These are phyloP conservation scores for Drosophila virilis DNA, from an alignment of 1,140 invertebrate genomes.

Conservation along the genomic window DNA sequence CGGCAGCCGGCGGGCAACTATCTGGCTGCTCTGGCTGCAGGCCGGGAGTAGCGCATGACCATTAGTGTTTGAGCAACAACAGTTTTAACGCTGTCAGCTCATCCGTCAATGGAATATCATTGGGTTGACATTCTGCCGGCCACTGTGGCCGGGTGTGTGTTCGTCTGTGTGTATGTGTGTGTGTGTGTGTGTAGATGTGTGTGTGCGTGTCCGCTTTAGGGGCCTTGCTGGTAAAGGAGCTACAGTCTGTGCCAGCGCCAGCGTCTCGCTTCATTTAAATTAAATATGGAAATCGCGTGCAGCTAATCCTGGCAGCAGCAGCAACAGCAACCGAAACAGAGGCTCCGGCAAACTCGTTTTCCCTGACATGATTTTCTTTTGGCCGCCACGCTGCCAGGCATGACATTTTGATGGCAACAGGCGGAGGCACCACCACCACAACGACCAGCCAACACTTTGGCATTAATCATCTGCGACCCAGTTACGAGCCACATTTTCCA, in stretches of 20 bases:
- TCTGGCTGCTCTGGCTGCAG: conserved; percentile 12
- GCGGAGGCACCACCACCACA: conserved; percentile 40
- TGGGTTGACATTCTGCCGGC: conserved; percentile 77
- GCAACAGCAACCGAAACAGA: conserved; percentile 1
- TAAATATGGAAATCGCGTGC: conserved; percentile 83
- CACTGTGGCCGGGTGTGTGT: conserved; percentile 40
- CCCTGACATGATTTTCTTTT: conserved; percentile 69
- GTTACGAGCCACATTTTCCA: conserved; percentile 36
- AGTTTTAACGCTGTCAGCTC: conserved; percentile 84
- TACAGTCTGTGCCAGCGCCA: conserved; percentile 4
- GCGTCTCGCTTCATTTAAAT: conserved; percentile 71
- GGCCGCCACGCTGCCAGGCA: conserved; percentile 38
- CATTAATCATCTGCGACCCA: conserved; percentile 72
- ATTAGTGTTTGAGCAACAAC: conserved; percentile 84
- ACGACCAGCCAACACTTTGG: conserved; percentile 17
- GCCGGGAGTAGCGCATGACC: conserved; percentile 54
- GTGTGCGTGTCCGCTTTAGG: conserved; percentile 62
- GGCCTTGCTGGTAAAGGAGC: conserved; percentile 16
- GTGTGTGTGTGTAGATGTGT: conserved; percentile 52
- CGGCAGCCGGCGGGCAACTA: not conserved
- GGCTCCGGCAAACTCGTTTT: conserved; percentile 54
- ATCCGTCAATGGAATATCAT: conserved; percentile 84
- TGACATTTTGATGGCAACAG: conserved; percentile 46
- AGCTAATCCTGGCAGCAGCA: conserved; percentile 67
- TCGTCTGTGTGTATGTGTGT: not conserved